Percentiles rank a stretch among this genome's conserved stretches.
phyloP scores from a whole-genome alignment of 1,140 invertebrate species.

The Polypedilum vanderplanki region DNA sequence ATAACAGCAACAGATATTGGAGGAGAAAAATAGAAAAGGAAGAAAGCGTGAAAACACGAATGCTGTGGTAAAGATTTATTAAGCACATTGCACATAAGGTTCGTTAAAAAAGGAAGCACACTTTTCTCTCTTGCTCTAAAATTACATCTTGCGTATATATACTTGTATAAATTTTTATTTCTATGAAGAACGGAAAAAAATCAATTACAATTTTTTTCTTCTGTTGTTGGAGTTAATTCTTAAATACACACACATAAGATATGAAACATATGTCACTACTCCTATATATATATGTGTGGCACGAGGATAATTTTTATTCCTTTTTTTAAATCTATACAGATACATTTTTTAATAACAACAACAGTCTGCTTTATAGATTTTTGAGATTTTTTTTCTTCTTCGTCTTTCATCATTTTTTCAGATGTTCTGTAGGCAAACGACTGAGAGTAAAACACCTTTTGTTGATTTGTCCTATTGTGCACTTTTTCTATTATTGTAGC shows the following conservation, averaged over 20 bases:
- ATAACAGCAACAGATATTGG: slow-evolving; percentile 15
- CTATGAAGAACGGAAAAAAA: neutral
- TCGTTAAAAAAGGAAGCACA: slow-evolving; percentile 17
- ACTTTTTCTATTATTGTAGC: neutral
- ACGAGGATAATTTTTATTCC: slow-evolving; percentile 18
- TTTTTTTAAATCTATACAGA: neutral
- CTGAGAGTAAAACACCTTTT: neutral
- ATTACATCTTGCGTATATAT: neutral
- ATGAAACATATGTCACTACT: neutral
- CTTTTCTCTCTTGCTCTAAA: neutral
- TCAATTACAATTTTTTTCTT: neutral
- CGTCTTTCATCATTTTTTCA: too few species aligned
- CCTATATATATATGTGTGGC: neutral
- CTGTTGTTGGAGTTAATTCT: neutral
- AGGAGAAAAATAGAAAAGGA: neutral
- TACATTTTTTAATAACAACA: neutral
- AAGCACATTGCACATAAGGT: slow-evolving; percentile 7
- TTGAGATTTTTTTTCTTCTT: too few species aligned
- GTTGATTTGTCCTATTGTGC: neutral
- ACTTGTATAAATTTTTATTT: too few species aligned
- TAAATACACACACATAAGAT: neutral
- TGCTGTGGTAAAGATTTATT: neutral
- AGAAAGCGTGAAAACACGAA: neutral
- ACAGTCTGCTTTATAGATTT: neutral
- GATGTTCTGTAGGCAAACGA: neutral